Evolutionary conservation across 2,888 invertebrate genomes (phyloP).

Genomic region (Silvanus unidentatus): DNA sequence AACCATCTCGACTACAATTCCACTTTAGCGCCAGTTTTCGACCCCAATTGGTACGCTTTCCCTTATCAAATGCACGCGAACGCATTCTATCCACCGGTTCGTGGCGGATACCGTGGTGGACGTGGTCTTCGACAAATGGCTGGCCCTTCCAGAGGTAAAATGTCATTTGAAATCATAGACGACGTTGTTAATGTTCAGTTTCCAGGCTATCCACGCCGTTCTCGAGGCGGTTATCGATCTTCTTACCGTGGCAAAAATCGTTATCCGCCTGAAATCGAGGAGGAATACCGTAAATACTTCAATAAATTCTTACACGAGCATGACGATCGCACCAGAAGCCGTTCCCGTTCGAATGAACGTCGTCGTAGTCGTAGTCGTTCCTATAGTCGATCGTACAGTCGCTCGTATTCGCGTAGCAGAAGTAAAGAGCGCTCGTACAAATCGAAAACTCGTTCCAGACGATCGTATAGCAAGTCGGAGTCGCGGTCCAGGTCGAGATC

Average conservation of each 20-base stretch:
- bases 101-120: conserved; percentile 8
- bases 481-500: conserved; percentile 14
- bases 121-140: conserved; percentile 10
- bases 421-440: conserved; percentile 36
- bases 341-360: conserved; percentile 16
- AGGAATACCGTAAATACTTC: conserved; percentile 55
- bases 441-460: conserved; percentile 42
- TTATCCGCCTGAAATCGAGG: conserved; percentile 34
- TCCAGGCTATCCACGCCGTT: conserved; percentile 15
- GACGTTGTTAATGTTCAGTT: neutral
- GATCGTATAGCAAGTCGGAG: conserved; percentile 19
- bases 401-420: conserved; percentile 13
- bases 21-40: conserved; percentile 20
- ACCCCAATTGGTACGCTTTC: conserved; percentile 24
- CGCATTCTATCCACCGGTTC: conserved; percentile 10
- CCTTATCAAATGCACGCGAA: conserved; percentile 17
- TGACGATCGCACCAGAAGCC: conserved; percentile 20
- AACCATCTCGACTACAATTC: conserved; percentile 15
- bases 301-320: conserved; percentile 53
- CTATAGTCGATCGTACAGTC: conserved; percentile 19
- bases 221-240: conserved; percentile 35
- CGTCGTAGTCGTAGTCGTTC: conserved; percentile 21
- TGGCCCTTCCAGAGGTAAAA: conserved; percentile 33
- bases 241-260: conserved; percentile 26
- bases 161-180: neutral